Base-by-base conservation (phyloP, 2,113 vertebrate genomes). In the Nothoprocta perdicaria region DNA sequence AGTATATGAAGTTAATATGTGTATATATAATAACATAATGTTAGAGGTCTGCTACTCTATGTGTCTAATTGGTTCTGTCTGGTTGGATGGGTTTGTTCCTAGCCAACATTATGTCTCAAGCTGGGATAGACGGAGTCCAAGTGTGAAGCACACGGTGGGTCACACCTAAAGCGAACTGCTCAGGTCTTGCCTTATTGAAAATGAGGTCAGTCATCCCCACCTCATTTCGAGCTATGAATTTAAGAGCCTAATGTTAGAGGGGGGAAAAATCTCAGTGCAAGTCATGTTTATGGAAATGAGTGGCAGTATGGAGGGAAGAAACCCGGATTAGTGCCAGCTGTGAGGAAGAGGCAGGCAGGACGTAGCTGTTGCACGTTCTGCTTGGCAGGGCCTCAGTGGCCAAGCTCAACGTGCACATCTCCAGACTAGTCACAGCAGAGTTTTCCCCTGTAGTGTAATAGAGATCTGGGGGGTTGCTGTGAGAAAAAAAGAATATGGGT, bases 301-400 rank as follows among this genome's bases (percentile, higher is more conserved):
- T 80, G 72, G 40, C 55, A 86, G 41, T 63, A 12, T n/a, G 38
- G 27, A 89, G 57, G 38, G 63, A 88, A 80, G 63, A 67, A 41
- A 14, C 31, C 26, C 40, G 29, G 11, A 67, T 0, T 2, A 0
- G 9, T 95, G 94, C 91, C 93, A 94, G 45, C 89, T 95, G 80
- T 74, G 82, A 74, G 57, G 63, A 91, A 15, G 80, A 96, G 55
- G 60, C 87, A 93, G 89, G 85, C 95, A 94, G 94, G 92, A 91
- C 87, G 80, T 89, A 91, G 93, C 88, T 95, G 91, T 92, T 88
- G 60, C 38, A 57, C 85, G 89, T 96, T 89, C 91, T 94, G 91
- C 78, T 95, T 95, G 85, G 85, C 93, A 86, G 82, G 77, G 82
- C n/a, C 82, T 94, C 31, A 38, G 81, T 83, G 94, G 91, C 89